A percentile compares a stretch with the other conserved stretches of the same genome.
phyloP scores from a whole-genome alignment of 2,113 vertebrate genomes.

The Mobula hypostoma region DNA sequence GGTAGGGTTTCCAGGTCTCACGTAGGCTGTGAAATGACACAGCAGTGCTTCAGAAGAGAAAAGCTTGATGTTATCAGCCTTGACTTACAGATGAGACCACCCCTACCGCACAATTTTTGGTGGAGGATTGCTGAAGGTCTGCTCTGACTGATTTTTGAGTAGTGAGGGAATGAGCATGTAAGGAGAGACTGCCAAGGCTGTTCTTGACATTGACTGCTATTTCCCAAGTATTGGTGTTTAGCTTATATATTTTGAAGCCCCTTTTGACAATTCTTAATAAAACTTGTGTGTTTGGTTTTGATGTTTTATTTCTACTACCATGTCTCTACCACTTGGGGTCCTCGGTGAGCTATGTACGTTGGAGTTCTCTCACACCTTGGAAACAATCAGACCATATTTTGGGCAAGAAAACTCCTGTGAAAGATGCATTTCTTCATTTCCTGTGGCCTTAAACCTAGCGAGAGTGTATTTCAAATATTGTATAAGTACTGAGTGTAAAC shows the following conservation, averaged over 20 bases:
- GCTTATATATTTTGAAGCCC: not conserved
- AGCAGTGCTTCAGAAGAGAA: not conserved
- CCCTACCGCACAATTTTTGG: not conserved
- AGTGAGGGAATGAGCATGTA: not conserved
- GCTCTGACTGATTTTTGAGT: not conserved
- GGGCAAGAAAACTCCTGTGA: not conserved
- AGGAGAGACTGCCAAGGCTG: too few relatives aligned
- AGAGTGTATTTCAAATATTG: not conserved
- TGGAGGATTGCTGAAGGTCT: not conserved
- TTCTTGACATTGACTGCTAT: not conserved
- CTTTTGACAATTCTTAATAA: not conserved
- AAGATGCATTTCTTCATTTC: not conserved
- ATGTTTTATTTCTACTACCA: not conserved
- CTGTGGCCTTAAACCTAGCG: not conserved
- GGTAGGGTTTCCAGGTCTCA: not conserved
- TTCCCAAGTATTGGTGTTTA: not conserved
- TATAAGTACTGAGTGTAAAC: not conserved
- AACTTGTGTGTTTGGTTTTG: not conserved
- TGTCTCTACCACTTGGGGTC: slow-evolving; percentile 20
- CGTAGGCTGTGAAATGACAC: not conserved
- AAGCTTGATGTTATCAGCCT: not conserved
- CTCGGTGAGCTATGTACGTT: slow-evolving; percentile 17
- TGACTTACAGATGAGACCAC: not conserved
- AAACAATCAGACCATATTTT: not conserved
- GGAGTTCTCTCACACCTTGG: not conserved